Percentiles rank a stretch among this genome's conserved stretches.
Conservation (phyloP, 2,888 invertebrate genomes). For the Brachyopa scutellaris region DNA sequence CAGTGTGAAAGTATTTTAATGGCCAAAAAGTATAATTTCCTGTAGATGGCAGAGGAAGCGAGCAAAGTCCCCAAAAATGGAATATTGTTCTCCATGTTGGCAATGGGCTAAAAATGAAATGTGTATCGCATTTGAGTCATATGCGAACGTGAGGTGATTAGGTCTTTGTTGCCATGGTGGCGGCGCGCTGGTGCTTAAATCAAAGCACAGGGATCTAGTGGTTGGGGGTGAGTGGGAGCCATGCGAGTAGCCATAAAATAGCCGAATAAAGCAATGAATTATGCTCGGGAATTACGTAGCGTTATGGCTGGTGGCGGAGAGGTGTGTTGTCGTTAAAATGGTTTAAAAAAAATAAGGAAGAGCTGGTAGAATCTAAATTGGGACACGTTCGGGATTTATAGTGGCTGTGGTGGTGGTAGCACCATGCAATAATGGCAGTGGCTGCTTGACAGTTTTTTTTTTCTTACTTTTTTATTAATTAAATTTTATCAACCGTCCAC, state of each 20-base stretch:
- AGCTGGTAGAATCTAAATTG: slow-evolving; percentile 56
- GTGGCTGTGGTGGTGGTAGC: background rate
- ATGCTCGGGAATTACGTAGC: slow-evolving; percentile 59
- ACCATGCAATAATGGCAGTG: slow-evolving; percentile 21
- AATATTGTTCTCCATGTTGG: slow-evolving; percentile 26
- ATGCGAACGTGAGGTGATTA: slow-evolving; percentile 70
- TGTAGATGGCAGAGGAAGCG: slow-evolving; percentile 29
- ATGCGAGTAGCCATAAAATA: slow-evolving; percentile 43
- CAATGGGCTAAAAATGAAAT: slow-evolving; percentile 51
- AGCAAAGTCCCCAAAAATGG: slow-evolving; percentile 14
- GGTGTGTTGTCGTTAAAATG: slow-evolving; percentile 60
- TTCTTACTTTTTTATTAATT: slow-evolving; percentile 48
- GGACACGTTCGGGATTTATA: slow-evolving; percentile 66
- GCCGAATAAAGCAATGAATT: slow-evolving; percentile 67
- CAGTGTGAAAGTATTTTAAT: slow-evolving; percentile 61
- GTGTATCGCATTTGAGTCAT: slow-evolving; percentile 66
- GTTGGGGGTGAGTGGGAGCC: background rate
- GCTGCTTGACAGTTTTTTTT: slow-evolving; percentile 30
- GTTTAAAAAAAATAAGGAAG: slow-evolving; percentile 27
- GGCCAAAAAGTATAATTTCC: slow-evolving; percentile 68
- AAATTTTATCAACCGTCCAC: slow-evolving; percentile 48
- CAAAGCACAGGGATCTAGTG: slow-evolving; percentile 43
- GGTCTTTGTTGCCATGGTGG: slow-evolving; percentile 45
- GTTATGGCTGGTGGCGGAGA: slow-evolving; percentile 35
- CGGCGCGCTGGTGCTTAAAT: slow-evolving; percentile 52